phyloP scores from a whole-genome alignment of 2,113 vertebrate species.

The Thermophis baileyi region DNA sequence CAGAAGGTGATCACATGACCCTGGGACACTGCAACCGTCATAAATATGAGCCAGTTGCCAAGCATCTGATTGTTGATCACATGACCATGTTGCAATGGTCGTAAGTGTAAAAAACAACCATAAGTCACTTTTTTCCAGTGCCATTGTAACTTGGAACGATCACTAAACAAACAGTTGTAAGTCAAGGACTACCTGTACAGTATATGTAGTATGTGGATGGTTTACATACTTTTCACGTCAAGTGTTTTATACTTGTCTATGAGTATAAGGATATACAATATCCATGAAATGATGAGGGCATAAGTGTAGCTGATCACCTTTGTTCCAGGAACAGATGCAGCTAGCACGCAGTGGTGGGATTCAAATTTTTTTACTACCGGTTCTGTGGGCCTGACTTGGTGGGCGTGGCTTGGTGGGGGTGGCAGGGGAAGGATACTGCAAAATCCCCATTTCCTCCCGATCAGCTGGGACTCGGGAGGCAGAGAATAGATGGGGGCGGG shows the following conservation, averaged over 20 bases:
- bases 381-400: no score
- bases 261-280: neutral
- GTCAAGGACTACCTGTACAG: neutral
- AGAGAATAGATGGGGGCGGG: no score
- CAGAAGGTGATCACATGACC: neutral
- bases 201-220: neutral
- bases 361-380: no score
- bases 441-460: no score
- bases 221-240: neutral
- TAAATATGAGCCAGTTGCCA: neutral
- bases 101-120: neutral
- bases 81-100: neutral
- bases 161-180: neutral
- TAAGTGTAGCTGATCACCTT: neutral
- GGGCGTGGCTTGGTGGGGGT: no score
- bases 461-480: no score
- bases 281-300: neutral
- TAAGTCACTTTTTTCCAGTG: neutral
- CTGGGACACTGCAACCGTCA: neutral
- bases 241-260: neutral
- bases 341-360: neutral
- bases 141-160: neutral
- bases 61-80: neutral
- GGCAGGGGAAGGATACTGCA: no score
- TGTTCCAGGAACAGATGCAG: neutral